Conservation (phyloP, 2,888 invertebrate species). For the Callimorpha dominula region DNA sequence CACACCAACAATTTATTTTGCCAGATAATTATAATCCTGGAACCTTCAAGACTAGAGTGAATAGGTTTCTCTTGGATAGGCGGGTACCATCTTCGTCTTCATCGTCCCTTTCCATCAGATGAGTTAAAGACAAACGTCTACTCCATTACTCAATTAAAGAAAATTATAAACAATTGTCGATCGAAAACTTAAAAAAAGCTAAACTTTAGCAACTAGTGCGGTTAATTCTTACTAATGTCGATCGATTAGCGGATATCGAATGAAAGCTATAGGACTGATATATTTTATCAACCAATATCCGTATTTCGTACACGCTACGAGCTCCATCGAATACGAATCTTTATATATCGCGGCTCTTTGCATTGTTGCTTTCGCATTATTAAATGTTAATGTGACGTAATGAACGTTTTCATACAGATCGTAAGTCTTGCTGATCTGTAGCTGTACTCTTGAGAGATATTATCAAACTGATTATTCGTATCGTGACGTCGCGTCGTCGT, state of each 20-base stretch:
- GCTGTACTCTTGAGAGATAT: background rate
- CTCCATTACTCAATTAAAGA: too few species aligned
- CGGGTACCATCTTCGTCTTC: too few species aligned
- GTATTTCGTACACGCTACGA: background rate
- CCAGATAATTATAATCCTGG: too few species aligned
- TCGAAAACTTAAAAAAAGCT: too few species aligned
- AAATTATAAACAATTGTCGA: too few species aligned
- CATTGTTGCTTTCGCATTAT: background rate
- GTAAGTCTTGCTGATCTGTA: background rate
- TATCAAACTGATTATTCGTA: background rate
- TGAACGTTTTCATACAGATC: background rate
- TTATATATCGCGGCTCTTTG: background rate
- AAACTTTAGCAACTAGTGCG: background rate
- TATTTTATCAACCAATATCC: too few species aligned
- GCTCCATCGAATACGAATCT: background rate
- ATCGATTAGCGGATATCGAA: background rate
- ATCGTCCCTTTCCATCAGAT: too few species aligned
- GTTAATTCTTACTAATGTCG: too few species aligned
- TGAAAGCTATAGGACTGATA: background rate
- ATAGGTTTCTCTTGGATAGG: too few species aligned
- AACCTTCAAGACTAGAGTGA: too few species aligned
- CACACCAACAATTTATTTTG: background rate
- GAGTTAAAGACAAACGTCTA: too few species aligned
- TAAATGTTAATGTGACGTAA: background rate
- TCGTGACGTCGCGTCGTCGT: background rate